Conservation (phyloP, 2,888 invertebrate species). For the Vesta saturnalis region DNA sequence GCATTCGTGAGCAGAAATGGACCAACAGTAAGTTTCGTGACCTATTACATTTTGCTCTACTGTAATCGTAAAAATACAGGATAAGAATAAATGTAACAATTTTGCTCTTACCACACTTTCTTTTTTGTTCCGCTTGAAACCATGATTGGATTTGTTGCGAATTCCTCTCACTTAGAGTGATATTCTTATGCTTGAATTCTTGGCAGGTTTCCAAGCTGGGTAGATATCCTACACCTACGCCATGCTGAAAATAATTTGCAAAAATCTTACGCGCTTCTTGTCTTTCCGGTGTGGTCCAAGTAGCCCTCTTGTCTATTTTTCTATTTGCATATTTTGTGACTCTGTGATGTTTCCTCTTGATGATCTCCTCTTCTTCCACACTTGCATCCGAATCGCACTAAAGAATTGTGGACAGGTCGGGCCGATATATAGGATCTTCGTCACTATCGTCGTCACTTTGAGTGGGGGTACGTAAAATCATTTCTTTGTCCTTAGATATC, state of each 20-base stretch:
- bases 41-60: not conserved
- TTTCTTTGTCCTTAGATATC: not conserved
- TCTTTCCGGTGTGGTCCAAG: slow-evolving; percentile 8
- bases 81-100: not conserved
- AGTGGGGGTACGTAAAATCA: too few relatives aligned
- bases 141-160: not conserved
- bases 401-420: slow-evolving; percentile 7
- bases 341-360: not conserved
- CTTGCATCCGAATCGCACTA: not conserved
- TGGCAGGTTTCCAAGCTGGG: slow-evolving; percentile 9
- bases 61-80: not conserved
- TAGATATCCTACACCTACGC: not conserved
- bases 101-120: too few relatives aligned
- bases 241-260: slow-evolving; percentile 1
- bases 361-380: not conserved
- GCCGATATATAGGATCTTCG: too few relatives aligned
- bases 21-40: too few relatives aligned
- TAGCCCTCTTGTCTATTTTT: not conserved
- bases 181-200: slow-evolving; percentile 1
- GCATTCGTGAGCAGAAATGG: too few relatives aligned
- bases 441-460: not conserved
- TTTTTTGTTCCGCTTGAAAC: not conserved
- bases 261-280: not conserved
- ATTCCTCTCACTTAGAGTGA: not conserved
- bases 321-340: not conserved